phyloP scores from a whole-genome alignment of 2,113 vertebrate species.

The Balaeniceps rex region DNA sequence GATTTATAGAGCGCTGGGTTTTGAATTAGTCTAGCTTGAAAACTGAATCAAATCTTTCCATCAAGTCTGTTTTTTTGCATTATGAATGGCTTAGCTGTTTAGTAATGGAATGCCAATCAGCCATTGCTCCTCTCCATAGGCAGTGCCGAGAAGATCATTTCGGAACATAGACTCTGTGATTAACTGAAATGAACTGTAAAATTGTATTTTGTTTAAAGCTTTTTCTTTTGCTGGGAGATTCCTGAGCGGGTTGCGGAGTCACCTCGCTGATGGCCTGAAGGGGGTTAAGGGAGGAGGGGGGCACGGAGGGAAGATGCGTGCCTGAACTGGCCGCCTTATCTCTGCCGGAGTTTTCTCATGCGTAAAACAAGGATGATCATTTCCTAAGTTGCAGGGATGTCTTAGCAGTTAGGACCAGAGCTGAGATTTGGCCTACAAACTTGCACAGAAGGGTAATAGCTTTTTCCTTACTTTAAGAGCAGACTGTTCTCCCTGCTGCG shows the following conservation, averaged over 20 bases:
- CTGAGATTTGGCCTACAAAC: neutral
- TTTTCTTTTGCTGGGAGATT: conserved; percentile 5
- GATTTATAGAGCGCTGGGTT: conserved; percentile 63
- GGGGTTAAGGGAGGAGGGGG: neutral
- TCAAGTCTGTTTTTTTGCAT: conserved; percentile 52
- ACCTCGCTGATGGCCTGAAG: rapidly evolving
- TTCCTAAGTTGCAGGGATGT: neutral
- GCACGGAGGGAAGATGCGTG: neutral
- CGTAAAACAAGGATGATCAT: neutral
- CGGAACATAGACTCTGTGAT: conserved; percentile 60
- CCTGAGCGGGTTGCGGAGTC: neutral
- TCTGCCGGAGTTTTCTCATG: neutral
- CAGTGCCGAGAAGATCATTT: conserved; percentile 49
- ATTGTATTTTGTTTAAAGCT: conserved; percentile 72
- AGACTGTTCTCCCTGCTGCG: neutral
- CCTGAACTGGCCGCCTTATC: neutral
- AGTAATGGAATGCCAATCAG: conserved; percentile 57
- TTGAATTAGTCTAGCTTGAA: conserved; percentile 68
- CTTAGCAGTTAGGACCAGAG: neutral
- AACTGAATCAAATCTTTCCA: conserved; percentile 66
- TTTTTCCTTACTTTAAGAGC: neutral
- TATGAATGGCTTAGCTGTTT: conserved; percentile 51
- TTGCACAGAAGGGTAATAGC: neutral
- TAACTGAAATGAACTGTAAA: conserved; percentile 78
- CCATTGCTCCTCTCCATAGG: conserved; percentile 36